These are phyloP conservation scores for Dreissena rostriformis DNA, from an alignment of 1,140 invertebrate species.

Conservation along the genomic window DNA sequence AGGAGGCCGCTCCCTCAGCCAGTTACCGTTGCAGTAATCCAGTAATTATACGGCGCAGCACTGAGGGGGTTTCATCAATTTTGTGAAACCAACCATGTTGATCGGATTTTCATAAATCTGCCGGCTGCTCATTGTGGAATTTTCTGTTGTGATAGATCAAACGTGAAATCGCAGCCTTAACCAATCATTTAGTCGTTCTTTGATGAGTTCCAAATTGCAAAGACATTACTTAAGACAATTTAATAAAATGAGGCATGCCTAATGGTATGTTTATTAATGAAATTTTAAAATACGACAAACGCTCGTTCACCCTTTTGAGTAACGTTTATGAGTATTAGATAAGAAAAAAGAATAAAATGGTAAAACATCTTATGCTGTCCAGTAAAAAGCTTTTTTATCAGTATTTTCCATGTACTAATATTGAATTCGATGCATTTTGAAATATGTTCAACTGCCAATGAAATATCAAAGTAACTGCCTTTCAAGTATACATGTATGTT, in stretches of 20 bases:
- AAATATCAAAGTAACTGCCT: no score
- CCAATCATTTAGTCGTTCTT: constrained; percentile 2
- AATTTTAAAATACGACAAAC: not conserved
- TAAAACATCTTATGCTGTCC: no score
- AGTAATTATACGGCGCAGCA: not conserved
- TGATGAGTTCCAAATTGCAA: constrained; percentile 33
- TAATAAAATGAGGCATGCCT: not conserved
- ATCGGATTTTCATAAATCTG: constrained; percentile 29
- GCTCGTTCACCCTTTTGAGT: no score
- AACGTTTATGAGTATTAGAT: no score
- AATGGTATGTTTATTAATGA: constrained; percentile 6
- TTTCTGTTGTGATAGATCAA: constrained; percentile 20
- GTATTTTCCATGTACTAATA: not conserved
- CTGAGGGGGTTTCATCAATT: constrained; percentile 39
- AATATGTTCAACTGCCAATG: no score
- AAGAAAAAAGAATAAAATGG: no score
- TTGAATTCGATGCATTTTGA: no score
- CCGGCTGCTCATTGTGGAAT: constrained; percentile 10
- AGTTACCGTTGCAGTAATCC: no score
- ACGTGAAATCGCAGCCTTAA: constrained; percentile 30
- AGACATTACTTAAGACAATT: constrained; percentile 26
- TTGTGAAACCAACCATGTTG: constrained; percentile 40
- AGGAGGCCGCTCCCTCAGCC: no score
- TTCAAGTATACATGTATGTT: no score
- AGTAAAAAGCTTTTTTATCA: not conserved